Evolutionary conservation across 2,113 vertebrate genomes (phyloP), one percentile per base, ranked within the genome.

Genomic region (Cyanoramphus novaezelandiae): DNA sequence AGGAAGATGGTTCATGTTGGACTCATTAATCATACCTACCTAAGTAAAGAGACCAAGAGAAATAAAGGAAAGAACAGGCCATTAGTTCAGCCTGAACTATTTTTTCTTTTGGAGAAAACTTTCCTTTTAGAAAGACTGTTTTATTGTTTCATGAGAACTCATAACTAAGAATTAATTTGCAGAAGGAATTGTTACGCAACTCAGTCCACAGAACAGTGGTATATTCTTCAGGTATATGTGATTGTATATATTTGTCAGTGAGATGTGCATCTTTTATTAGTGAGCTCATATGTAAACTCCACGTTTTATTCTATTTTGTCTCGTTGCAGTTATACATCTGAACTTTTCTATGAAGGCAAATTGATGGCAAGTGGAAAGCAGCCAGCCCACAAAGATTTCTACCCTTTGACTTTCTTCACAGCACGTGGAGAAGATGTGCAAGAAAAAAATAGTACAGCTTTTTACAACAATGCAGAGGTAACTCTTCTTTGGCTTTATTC

Each of bases 401-500:
- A 99, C 95, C 99, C 99, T 37, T 98, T 99, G 75, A 99, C 99
- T 79, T 99, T 99, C 98, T 99, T 99, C 97, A 99, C 99, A 82
- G 99, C 99, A 72, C 98, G 99, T 90, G 99, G 99, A 92, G 99
- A 99, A 97, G 99, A 99, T 89, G 99, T 99, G 17, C 99, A 99
- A 96, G 99, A 99, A 96, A 99, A 99, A 97, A 99, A 99, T 16
- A 99, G 99, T 97, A 99, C 99, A 60, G 99, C 99, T 80, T 99
- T 99, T 98, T 99, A 99, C 98, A 99, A 99, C 97, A 99, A 99
- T 46, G 99, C 99, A 77, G 99, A 99, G 99, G 99, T 99, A 98
- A 87, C 53, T 87, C 62, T 89, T 88, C 25, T 87, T 96, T 94
- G 60, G 27, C 62, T 95, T 93, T 80, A 31, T 49, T 82, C 62